Conservation (phyloP, 2,113 vertebrate genomes). For the Xenus cinereus region DNA sequence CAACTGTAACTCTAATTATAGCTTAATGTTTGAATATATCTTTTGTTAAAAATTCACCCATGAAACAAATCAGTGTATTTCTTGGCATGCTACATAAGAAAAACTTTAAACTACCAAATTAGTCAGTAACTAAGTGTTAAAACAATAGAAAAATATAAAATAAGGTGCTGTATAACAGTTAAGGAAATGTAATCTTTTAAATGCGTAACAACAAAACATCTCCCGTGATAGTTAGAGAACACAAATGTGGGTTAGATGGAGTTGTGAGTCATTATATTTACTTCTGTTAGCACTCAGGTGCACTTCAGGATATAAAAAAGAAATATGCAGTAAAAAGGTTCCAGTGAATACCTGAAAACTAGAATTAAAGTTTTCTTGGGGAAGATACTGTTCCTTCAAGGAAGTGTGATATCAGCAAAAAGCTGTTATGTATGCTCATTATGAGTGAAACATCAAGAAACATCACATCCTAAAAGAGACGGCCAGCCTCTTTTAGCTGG, state of each 20-base stretch:
- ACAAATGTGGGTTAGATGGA: neutral
- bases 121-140: neutral
- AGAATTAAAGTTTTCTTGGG: neutral
- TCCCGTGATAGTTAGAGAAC: neutral
- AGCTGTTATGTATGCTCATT: neutral
- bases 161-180: neutral
- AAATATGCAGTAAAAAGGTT: neutral
- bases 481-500: neutral
- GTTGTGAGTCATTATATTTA: neutral
- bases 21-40: neutral
- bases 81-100: neutral
- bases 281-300: neutral
- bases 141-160: neutral
- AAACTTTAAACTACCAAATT: neutral
- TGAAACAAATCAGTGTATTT: neutral
- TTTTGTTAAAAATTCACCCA: neutral
- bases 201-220: neutral
- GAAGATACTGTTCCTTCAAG: neutral
- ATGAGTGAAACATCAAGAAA: neutral
- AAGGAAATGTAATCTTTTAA: neutral
- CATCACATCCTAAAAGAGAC: neutral
- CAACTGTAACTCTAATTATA: neutral
- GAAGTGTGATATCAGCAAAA: neutral
- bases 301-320: neutral
- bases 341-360: neutral